Conservation (phyloP, 1,140 invertebrate species). For the Whitmania pigra region DNA sequence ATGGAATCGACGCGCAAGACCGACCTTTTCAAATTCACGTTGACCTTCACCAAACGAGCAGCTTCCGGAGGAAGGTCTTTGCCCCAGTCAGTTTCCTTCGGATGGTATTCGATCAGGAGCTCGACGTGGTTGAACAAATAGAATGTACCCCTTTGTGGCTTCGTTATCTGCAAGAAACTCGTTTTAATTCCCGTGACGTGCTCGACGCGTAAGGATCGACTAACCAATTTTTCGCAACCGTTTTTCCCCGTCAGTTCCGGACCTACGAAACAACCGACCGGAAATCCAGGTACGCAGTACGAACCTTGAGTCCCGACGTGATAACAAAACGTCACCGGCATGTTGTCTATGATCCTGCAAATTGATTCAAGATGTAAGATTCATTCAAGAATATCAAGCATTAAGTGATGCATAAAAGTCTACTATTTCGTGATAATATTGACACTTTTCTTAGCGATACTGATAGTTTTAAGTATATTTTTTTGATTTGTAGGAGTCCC, state of each 20-base stretch:
- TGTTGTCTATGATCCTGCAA: slow-evolving; percentile 65
- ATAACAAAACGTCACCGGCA: slow-evolving; percentile 89
- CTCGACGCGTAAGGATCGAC: background rate
- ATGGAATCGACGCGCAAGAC: background rate
- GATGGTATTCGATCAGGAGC: slow-evolving; percentile 80
- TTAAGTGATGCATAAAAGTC: background rate
- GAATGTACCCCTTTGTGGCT: slow-evolving; percentile 55
- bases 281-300: slow-evolving; percentile 87
- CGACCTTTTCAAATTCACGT: slow-evolving; percentile 63
- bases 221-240: slow-evolving; percentile 33
- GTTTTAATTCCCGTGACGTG: background rate
- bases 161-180: background rate
- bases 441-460: background rate
- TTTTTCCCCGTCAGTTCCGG: slow-evolving; percentile 44
- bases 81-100: slow-evolving; percentile 66
- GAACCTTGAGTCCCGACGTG: slow-evolving; percentile 56
- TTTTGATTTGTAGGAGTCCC: background rate
- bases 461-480: background rate
- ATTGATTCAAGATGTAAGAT: background rate
- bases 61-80: slow-evolving; percentile 51
- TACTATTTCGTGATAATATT: background rate
- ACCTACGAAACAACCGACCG: slow-evolving; percentile 83
- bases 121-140: slow-evolving; percentile 96
- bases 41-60: slow-evolving; percentile 74
- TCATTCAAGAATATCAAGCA: no score